A percentile compares a stretch with the other conserved stretches of the same genome.
phyloP scores from a whole-genome alignment of 2,113 vertebrate species.

The Callipepla squamata region DNA sequence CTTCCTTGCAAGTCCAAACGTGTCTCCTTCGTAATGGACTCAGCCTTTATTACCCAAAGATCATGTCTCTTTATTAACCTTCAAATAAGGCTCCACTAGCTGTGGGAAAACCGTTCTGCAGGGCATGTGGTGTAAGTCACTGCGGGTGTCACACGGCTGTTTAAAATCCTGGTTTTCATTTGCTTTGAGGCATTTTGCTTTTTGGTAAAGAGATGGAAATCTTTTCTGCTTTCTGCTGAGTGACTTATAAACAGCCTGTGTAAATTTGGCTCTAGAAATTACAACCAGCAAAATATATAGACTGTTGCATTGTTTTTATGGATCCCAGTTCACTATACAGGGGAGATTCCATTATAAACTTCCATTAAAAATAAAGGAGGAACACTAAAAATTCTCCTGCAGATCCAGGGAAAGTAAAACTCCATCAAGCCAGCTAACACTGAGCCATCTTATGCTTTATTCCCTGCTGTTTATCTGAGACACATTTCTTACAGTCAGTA shows the following conservation, averaged over 20 bases:
- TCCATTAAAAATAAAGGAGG: slow-evolving; percentile 31
- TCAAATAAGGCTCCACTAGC: background rate
- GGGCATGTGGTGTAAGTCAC: background rate
- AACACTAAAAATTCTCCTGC: background rate
- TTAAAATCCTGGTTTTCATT: background rate
- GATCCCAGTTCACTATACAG: background rate
- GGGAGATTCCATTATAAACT: background rate
- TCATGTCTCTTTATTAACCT: slow-evolving; percentile 41
- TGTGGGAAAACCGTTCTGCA: background rate
- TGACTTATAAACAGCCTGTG: background rate
- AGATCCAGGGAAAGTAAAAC: background rate
- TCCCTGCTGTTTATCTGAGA: slow-evolving; percentile 48
- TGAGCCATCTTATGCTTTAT: background rate
- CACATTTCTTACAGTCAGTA: slow-evolving; percentile 34
- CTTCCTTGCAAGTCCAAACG: background rate
- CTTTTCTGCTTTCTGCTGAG: slow-evolving; percentile 28
- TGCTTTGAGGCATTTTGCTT: background rate
- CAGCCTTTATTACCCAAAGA: slow-evolving; percentile 8
- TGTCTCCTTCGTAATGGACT: background rate
- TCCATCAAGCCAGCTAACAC: background rate
- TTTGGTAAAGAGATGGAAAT: slow-evolving; percentile 5
- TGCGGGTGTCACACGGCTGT: slow-evolving; percentile 20
- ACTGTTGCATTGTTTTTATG: slow-evolving; percentile 23
- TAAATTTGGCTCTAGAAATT: slow-evolving; percentile 35
- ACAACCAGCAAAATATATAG: slow-evolving; percentile 18